Conservation (phyloP, 1,140 invertebrate species). For the Sinonovacula constricta region DNA sequence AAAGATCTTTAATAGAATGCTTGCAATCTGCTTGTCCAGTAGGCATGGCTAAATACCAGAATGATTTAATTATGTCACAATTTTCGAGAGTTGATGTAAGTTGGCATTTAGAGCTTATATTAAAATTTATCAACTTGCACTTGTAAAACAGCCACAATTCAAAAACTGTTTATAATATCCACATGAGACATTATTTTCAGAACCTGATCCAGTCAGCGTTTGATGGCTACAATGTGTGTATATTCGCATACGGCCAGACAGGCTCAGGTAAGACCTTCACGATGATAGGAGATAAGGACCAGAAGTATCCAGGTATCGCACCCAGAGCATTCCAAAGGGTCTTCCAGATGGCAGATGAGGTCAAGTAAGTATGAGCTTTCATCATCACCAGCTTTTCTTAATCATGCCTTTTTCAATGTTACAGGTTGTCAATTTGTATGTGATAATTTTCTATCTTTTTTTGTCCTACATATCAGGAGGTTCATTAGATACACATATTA, state of each 20-base stretch:
- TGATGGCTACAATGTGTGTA: conserved; percentile 77
- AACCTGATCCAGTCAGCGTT: conserved; percentile 80
- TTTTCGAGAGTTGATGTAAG: no score
- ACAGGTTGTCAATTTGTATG: neutral
- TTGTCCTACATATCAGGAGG: neutral
- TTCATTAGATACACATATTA: neutral
- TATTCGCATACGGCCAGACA: conserved; percentile 87
- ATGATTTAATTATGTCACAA: no score
- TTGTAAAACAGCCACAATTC: neutral
- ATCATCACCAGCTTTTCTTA: neutral
- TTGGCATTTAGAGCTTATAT: no score
- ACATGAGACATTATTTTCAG: conserved; percentile 57
- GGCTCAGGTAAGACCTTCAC: conserved; percentile 89
- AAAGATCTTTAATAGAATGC: no score
- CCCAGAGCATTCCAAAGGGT: conserved; percentile 75
- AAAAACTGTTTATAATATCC: neutral
- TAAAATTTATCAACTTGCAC: no score
- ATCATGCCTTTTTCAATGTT: neutral
- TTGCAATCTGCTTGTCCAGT: no score
- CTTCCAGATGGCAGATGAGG: conserved; percentile 70
- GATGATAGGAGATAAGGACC: conserved; percentile 80
- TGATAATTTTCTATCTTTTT: neutral
- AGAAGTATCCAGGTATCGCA: conserved; percentile 77
- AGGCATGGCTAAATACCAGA: no score
- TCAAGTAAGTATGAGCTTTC: conserved; percentile 74